These are phyloP conservation scores for Geothlypis trichas DNA, from an alignment of 2,113 vertebrate species.

Conservation along the genomic window DNA sequence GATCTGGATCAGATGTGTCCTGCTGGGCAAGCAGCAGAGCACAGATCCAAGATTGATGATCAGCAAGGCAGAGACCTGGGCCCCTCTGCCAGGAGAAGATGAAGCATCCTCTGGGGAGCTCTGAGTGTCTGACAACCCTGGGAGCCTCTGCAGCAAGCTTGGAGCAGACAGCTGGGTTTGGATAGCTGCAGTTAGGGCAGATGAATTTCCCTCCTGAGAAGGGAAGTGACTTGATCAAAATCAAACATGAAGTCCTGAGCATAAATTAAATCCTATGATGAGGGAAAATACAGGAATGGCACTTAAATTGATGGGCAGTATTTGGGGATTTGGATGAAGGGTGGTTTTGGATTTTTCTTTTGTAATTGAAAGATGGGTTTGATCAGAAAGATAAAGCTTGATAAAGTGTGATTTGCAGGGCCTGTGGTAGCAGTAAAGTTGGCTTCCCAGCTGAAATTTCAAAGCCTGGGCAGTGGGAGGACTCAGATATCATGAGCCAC, in stretches of 20 bases:
- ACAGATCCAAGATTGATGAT: slow-evolving; percentile 46
- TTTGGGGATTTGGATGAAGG: not conserved
- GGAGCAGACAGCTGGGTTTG: not conserved
- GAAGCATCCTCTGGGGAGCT: slow-evolving; percentile 35
- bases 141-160: not conserved
- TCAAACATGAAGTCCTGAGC: not conserved
- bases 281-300: not conserved
- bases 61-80: not conserved
- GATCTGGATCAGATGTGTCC: slow-evolving; percentile 52
- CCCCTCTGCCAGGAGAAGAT: slow-evolving; percentile 25
- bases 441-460: not conserved
- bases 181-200: not conserved
- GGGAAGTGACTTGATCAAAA: not conserved
- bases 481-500: not conserved
- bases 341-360: not conserved
- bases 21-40: slow-evolving; percentile 45
- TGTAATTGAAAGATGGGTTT: not conserved
- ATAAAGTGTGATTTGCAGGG: not conserved
- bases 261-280: not conserved
- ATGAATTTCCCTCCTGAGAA: slow-evolving; percentile 33
- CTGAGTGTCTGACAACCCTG: not conserved
- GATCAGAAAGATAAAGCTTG: not conserved
- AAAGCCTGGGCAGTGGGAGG: not conserved
- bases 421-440: not conserved
- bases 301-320: not conserved